Evolutionary conservation across 2,797 vertebrate genomes (phyloP).

Genomic region (Thripadectes ignobilis): DNA sequence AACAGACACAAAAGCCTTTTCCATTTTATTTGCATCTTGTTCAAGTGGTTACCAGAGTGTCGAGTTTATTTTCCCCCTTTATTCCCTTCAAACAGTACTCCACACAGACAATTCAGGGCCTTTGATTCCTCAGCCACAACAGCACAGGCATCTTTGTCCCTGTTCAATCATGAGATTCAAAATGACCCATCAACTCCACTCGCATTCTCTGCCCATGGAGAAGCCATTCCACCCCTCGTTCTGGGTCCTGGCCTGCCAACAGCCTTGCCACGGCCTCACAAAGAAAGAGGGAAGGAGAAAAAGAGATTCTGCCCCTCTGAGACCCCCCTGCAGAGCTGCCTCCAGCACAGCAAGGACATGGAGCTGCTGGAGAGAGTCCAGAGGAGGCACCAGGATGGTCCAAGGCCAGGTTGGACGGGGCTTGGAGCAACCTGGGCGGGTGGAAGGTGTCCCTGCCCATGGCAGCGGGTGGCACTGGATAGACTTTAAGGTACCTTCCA

Average conservation of each 20-base stretch:
- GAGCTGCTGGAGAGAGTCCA: background rate
- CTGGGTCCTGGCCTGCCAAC: background rate
- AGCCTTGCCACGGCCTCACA: background rate
- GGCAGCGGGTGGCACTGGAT: background rate
- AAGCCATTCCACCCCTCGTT: background rate
- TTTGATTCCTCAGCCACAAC: background rate
- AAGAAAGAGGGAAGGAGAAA: too few relatives aligned
- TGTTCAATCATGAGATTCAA: background rate
- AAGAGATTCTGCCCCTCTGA: background rate
- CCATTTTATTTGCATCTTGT: background rate
- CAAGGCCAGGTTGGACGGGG: background rate
- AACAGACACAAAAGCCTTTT: background rate
- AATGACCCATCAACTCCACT: background rate
- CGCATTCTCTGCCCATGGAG: background rate
- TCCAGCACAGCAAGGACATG: accelerated
- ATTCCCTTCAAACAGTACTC: background rate
- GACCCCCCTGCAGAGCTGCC: background rate
- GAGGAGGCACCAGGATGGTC: background rate
- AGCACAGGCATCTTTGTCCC: background rate
- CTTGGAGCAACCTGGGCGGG: background rate
- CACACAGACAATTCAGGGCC: background rate
- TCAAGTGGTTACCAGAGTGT: background rate
- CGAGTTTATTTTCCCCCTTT: background rate
- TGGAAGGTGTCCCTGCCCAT: background rate
- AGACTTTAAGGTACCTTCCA: background rate